Evolutionary conservation across 2,888 invertebrate genomes (phyloP).

Genomic region (Lithophane socia): DNA sequence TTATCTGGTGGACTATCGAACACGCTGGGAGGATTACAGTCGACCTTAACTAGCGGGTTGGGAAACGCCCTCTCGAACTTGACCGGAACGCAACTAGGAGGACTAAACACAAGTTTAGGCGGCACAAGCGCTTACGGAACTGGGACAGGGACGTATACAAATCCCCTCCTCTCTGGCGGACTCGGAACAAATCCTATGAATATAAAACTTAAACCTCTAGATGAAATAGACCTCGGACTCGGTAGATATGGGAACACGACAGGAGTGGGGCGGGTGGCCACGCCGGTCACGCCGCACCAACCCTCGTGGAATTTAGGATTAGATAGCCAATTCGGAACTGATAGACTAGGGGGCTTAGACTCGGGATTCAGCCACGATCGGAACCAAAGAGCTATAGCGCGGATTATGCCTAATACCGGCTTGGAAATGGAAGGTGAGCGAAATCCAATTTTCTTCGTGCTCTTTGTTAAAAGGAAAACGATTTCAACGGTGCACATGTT

Average conservation of each 20-base stretch:
- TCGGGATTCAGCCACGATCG: conserved; percentile 91
- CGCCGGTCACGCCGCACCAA: conserved; percentile 92
- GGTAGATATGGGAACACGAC: conserved; percentile 89
- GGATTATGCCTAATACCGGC: conserved; percentile 87
- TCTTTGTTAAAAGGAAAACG: conserved; percentile 30
- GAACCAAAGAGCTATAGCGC: conserved; percentile 89
- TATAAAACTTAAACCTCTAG: conserved; percentile 93
- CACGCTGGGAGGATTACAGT: conserved; percentile 85
- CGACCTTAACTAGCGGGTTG: conserved; percentile 83
- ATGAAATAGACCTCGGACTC: conserved; percentile 93
- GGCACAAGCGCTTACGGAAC: conserved; percentile 83
- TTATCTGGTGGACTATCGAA: conserved; percentile 84
- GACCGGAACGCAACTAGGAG: conserved; percentile 84
- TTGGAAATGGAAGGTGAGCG: conserved; percentile 87
- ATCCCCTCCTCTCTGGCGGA: conserved; percentile 91
- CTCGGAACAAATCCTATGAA: conserved; percentile 91
- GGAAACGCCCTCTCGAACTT: conserved; percentile 85
- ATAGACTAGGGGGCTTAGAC: conserved; percentile 90
- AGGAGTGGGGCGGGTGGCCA: conserved; percentile 89
- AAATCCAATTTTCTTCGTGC: conserved; percentile 47
- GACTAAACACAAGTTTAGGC: conserved; percentile 83
- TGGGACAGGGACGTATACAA: conserved; percentile 91
- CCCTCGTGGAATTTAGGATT: conserved; percentile 91
- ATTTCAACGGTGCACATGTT: conserved; percentile 66
- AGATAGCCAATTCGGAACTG: conserved; percentile 91